Conservation (phyloP, 1,140 invertebrate species). For the Drosophila funebris region DNA sequence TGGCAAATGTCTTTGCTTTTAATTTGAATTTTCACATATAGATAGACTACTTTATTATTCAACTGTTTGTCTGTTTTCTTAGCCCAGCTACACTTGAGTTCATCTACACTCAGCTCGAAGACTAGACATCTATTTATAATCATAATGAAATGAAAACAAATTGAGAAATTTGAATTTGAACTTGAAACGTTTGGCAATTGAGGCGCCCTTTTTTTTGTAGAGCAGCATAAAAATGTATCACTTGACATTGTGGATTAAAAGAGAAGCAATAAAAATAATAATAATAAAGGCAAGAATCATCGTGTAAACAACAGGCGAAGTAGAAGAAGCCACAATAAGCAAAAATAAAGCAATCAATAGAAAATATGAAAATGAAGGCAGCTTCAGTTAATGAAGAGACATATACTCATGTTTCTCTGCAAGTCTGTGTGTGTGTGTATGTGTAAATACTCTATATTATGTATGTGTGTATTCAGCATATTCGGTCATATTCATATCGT, state of each 20-base stretch:
- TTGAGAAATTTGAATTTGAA: constrained; percentile 16
- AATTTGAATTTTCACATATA: neutral
- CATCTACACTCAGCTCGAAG: neutral
- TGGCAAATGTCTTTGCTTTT: neutral
- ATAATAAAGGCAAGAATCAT: constrained; percentile 17
- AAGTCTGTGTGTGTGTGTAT: neutral
- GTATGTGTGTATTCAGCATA: neutral
- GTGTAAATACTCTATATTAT: constrained; percentile 26
- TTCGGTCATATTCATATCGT: constrained; percentile 28
- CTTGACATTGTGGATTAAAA: constrained; percentile 50
- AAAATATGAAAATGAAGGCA: constrained; percentile 20
- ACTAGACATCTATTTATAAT: constrained; percentile 6
- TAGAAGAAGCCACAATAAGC: neutral
- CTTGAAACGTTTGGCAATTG: constrained; percentile 34
- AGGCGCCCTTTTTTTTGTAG: constrained; percentile 24
- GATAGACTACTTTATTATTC: neutral
- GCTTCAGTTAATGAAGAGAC: neutral
- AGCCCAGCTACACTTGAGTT: neutral
- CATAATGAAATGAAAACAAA: neutral
- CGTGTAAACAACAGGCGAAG: constrained; percentile 10
- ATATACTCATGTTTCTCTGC: neutral
- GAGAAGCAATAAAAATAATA: constrained; percentile 9
- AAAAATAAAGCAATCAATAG: constrained; percentile 50
- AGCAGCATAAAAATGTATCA: constrained; percentile 13
- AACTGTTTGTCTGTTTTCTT: neutral